Base-by-base conservation (phyloP, 2,113 vertebrate genomes). In the Corvus moneduloides region DNA sequence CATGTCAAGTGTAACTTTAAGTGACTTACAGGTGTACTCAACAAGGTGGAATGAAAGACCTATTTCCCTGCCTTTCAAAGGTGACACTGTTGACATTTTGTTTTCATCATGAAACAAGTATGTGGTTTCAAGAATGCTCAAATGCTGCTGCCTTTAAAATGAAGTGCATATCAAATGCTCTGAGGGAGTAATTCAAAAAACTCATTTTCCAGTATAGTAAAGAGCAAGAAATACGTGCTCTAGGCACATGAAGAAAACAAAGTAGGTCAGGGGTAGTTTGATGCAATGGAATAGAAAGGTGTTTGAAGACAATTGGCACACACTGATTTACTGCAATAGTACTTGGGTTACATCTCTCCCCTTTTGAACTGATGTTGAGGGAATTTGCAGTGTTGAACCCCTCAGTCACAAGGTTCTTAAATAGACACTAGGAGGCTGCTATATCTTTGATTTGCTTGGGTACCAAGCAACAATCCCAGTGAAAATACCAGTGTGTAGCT, bases 171-270 rank as follows among this genome's bases (percentile, higher is more conserved):
- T 75, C 83, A 78, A 90, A 92, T 89, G 28, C 58, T 88, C 62
- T 64, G 56, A 86, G 64, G 69, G 56, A 27, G 14, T 79, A 58
- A 90, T 84, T 84, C 15, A 49, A 20, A 85, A 90, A 96, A 16
- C 73, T 94, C 37, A 81, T 93, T 93, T 96, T 93, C 79, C 48
- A 75, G 56, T 35, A n/a, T 56, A 68, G 62, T 75, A 92, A 94
- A 61, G 33, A 77, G 32, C 33, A 89, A 88, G 52, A 90, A 83
- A 49, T 83, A 28, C 1, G 1, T 28, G 73, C 51, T 92, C 18
- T 19, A 54, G 66, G 68, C 66, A 52, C 41, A 49, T 5, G 37
- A 69, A 48, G 67, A 52, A 79, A 90, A 67, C 18, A 37, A 41
- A 86, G n/a, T 26, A 27, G 23, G 35, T 71, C 7, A 16, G 6